Conservation (phyloP, 2,113 vertebrate genomes). For the Hippocampus zosterae region DNA sequence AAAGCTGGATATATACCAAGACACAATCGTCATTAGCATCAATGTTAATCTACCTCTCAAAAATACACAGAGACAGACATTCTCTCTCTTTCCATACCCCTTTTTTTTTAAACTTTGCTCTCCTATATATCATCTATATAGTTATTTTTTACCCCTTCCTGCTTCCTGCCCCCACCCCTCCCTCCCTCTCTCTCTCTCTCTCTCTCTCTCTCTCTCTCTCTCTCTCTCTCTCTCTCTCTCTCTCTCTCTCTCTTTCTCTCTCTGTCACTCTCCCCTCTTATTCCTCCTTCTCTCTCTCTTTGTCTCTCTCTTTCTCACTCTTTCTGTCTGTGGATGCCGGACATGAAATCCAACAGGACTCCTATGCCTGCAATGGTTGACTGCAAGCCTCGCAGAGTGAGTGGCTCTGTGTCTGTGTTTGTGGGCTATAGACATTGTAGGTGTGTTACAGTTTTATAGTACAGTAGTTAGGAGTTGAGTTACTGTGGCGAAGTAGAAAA, state of each 20-base stretch:
- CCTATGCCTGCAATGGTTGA: background rate
- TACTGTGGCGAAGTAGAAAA: background rate
- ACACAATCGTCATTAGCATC: background rate
- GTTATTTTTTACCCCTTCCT: no score
- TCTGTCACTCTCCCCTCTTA: background rate
- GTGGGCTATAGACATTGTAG: background rate
- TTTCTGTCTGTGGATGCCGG: background rate
- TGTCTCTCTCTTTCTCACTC: background rate
- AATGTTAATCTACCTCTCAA: background rate
- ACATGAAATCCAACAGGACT: slow-evolving; percentile 2
- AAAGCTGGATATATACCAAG: background rate
- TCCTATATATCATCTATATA: no score
- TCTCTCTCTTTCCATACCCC: background rate
- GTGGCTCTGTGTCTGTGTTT: background rate
- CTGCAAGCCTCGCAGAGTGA: background rate
- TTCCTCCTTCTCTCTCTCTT: background rate
- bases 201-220: background rate
- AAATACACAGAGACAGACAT: background rate
- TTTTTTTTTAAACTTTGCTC: background rate
- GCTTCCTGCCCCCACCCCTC: no score
- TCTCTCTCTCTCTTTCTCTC: background rate
- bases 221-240: background rate
- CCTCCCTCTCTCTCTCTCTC: background rate
- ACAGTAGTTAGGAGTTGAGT: background rate
- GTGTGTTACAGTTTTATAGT: background rate